Percentiles rank a stretch among this genome's conserved stretches.
Conservation (phyloP, 2,113 vertebrate species). For the Rhipidura dahli region DNA sequence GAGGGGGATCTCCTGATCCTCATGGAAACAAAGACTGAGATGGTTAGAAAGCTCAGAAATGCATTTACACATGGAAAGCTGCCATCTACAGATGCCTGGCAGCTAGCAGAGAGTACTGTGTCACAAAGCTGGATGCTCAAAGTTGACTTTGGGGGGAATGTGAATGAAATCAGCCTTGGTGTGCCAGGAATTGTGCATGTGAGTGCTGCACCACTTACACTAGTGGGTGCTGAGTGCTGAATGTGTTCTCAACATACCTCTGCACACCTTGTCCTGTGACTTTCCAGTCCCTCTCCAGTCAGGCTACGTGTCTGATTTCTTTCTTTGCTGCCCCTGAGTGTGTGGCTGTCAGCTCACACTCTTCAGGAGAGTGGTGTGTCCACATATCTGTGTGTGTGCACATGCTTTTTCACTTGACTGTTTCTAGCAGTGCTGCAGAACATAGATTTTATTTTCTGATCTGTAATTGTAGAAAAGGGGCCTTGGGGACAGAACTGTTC, state of each 20-base stretch:
- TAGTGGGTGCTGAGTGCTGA: not conserved
- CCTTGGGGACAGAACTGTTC: not conserved
- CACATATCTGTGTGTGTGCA: not conserved
- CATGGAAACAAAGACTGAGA: not conserved
- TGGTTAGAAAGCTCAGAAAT: not conserved
- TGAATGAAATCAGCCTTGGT: not conserved
- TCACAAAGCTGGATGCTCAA: not conserved
- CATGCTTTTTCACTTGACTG: not conserved
- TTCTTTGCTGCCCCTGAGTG: not conserved
- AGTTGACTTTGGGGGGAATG: not conserved
- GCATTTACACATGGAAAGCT: not conserved
- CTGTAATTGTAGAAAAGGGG: not conserved
- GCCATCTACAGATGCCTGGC: not conserved
- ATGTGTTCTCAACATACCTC: not conserved
- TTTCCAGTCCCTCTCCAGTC: not conserved
- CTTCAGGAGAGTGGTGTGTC: not conserved
- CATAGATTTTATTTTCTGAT: not conserved
- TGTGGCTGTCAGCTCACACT: not conserved
- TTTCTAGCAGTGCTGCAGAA: not conserved
- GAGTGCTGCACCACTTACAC: not conserved
- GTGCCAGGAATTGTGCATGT: not conserved
- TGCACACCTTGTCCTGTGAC: not conserved
- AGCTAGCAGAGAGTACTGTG: not conserved
- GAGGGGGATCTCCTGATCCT: not conserved
- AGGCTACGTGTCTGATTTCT: rapidly evolving